Evolutionary conservation across 2,888 invertebrate species (phyloP).

Genomic region (Actias luna): DNA sequence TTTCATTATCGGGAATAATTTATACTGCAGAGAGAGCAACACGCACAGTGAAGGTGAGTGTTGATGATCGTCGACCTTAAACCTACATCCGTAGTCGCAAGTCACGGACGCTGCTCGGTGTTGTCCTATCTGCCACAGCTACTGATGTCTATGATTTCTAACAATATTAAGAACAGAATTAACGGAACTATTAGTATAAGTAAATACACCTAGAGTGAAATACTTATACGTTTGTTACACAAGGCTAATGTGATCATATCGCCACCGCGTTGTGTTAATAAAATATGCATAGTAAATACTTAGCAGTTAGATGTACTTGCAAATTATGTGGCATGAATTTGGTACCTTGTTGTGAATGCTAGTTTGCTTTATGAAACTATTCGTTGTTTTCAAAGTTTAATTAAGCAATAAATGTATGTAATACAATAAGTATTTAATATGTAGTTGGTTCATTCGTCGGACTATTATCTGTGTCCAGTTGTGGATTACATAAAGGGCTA

Average conservation of each 20-base stretch:
- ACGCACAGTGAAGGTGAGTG: too few species aligned
- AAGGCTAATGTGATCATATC: conserved; percentile 17
- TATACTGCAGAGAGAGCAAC: too few species aligned
- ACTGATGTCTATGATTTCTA: too few species aligned
- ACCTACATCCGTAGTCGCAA: too few species aligned
- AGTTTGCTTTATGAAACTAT: conserved; percentile 5
- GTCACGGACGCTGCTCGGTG: too few species aligned
- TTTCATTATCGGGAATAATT: too few species aligned
- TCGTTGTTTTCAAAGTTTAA: not conserved
- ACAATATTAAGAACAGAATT: too few species aligned
- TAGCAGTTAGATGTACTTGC: conserved; percentile 15
- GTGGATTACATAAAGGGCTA: not conserved
- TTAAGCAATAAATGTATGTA: not conserved
- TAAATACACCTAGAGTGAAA: too few species aligned
- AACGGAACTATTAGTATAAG: too few species aligned
- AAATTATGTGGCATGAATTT: conserved; percentile 11
- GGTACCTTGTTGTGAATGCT: not conserved
- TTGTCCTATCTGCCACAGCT: too few species aligned
- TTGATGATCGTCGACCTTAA: too few species aligned
- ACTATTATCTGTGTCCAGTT: not conserved
- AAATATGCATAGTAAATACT: conserved; percentile 11
- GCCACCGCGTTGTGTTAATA: conserved; percentile 8
- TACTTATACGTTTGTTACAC: too few species aligned
- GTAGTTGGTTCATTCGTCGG: not conserved
- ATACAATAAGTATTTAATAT: not conserved